Evolutionary conservation across 2,888 invertebrate species (phyloP).

Genomic region (Pachydiplax longipennis): DNA sequence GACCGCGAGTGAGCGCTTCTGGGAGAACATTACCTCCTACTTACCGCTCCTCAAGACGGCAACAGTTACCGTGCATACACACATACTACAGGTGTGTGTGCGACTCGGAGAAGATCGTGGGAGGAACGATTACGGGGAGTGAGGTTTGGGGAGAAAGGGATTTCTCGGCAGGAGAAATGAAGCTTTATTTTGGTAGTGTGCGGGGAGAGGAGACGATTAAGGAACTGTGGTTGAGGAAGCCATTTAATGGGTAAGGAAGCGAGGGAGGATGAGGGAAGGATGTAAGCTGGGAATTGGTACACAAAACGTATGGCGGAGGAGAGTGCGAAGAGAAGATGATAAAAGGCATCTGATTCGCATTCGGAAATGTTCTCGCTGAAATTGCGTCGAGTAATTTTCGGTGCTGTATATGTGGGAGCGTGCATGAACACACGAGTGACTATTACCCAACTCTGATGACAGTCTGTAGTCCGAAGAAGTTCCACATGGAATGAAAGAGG

Average conservation of each 20-base stretch:
- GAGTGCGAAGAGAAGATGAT: not conserved
- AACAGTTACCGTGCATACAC: too few relatives aligned
- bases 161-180: not conserved
- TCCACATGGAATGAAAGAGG: too few relatives aligned
- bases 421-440: not conserved
- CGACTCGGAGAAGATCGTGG: too few relatives aligned
- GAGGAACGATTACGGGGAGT: not conserved
- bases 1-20: not conserved
- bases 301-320: not conserved
- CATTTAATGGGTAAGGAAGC: not conserved
- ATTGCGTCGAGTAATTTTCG: too few relatives aligned
- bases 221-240: not conserved
- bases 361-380: too few relatives aligned
- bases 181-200: not conserved
- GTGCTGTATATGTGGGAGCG: not conserved
- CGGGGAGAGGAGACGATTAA: not conserved
- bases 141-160: not conserved
- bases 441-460: too few relatives aligned
- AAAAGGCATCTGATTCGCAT: too few relatives aligned
- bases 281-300: not conserved
- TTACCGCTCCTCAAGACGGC: not conserved
- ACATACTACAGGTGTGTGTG: too few relatives aligned
- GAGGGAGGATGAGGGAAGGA: not conserved
- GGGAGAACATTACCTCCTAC: not conserved
- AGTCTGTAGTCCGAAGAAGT: too few relatives aligned